Base-by-base conservation (phyloP, 2,797 vertebrate species). In the Typhlichthys eigenmanni region DNA sequence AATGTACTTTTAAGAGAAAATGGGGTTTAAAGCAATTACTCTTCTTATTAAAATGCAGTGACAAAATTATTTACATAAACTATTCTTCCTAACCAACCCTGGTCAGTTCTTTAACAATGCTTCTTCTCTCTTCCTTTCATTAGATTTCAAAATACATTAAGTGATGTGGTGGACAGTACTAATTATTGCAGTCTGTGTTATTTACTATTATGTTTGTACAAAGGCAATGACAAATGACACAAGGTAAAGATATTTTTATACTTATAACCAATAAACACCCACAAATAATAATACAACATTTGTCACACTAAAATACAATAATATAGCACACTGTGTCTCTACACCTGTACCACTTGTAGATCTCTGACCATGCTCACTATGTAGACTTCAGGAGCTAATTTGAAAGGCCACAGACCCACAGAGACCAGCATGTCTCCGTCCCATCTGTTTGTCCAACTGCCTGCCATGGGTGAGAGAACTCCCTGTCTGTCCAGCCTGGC, bases 361-460 rank as follows among this genome's bases (percentile, higher is more conserved):
- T 55, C 52, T 14, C 47, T 55, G 62, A 58, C 63, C 56, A 51
- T 8, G 8, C 72, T 64, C 58, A 65, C 55, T 63, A 54, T 47
- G 58, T 24, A 63, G 64, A 57, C 65, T 55, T 73, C 8, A n/a
- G 60, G 57, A 62, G 72, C 57, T 78, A 77, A 84, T 79, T 69
- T 66, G 38, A n/a, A 48, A 54, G 29, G 61, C 55, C 32, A 63
- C 47, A 75, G 71, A 73, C 19, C 58, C 51, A 60, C 19, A 59
- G 59, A 68, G 79, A 66, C 84, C 65, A 85, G 65, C 34, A 62
- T 13, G 17, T 74, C 62, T 79, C 72, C 76, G 63, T 16, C 62
- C 85, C 86, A 83, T 87, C 81, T 87, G 85, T 65, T 64, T 55
- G 56, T 14, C 49, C n/a, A 46, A 6, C 6, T 12, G 53, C 14